phyloP scores from a whole-genome alignment of 1,140 invertebrate species.

The Drosophila malerkotliana region DNA sequence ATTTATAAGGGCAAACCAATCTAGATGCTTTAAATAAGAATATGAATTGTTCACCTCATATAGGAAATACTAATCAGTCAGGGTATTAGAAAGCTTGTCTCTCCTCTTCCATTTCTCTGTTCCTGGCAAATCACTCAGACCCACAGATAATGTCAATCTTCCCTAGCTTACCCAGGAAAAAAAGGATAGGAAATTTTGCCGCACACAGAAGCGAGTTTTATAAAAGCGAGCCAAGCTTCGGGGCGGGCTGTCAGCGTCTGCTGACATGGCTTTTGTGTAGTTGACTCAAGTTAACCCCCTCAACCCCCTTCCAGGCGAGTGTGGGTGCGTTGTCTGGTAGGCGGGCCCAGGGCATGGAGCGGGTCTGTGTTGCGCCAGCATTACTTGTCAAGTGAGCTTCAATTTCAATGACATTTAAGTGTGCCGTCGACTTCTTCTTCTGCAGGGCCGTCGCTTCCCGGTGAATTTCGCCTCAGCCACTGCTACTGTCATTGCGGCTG shows the following conservation, averaged over 20 bases:
- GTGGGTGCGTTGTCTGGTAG: background rate
- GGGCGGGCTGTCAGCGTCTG: slow-evolving; percentile 51
- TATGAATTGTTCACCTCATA: background rate
- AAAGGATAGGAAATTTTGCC: slow-evolving; percentile 20
- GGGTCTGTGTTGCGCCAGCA: slow-evolving; percentile 51
- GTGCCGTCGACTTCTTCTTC: slow-evolving; percentile 46
- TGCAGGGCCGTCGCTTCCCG: slow-evolving; percentile 13
- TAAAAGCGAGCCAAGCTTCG: slow-evolving; percentile 17
- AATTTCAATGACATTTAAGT: slow-evolving; percentile 75
- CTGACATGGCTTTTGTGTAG: slow-evolving; percentile 65
- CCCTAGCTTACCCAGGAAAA: slow-evolving; percentile 13
- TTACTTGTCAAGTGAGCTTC: slow-evolving; percentile 72
- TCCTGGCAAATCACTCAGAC: slow-evolving; percentile 52
- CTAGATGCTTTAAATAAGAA: no score
- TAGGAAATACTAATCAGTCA: slow-evolving; percentile 1
- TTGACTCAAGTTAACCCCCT: slow-evolving; percentile 48
- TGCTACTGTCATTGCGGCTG: slow-evolving; percentile 42
- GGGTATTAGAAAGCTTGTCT: slow-evolving; percentile 13
- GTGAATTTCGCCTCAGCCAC: slow-evolving; percentile 14
- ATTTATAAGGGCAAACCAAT: background rate
- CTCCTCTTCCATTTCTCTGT: slow-evolving; percentile 3
- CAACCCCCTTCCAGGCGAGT: slow-evolving; percentile 6
- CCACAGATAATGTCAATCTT: slow-evolving; percentile 57
- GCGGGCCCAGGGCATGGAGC: background rate
- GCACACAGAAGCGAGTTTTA: slow-evolving; percentile 23